Evolutionary conservation across 2,113 vertebrate species (phyloP).

Genomic region (Lates calcarifer): DNA sequence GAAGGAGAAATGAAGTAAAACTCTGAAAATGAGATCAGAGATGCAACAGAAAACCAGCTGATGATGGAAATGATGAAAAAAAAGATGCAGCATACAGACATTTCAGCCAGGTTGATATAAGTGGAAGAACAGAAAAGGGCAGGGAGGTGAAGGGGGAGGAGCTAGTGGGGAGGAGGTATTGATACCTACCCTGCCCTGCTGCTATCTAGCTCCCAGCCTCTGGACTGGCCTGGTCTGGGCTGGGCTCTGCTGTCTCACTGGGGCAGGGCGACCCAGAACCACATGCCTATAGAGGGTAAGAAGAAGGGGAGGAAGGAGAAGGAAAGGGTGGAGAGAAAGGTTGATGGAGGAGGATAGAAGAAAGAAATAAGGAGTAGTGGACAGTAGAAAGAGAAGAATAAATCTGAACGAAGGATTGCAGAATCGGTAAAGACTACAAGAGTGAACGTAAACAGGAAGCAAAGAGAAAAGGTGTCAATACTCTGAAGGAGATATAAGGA

Average conservation of each 20-base stretch:
- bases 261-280: slow-evolving; percentile 96
- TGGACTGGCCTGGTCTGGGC: slow-evolving; percentile 95
- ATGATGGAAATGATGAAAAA: slow-evolving; percentile 19
- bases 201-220: slow-evolving; percentile 99
- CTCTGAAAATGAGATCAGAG: background rate
- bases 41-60: slow-evolving; percentile 3
- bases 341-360: slow-evolving; percentile 12
- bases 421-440: slow-evolving; percentile 35
- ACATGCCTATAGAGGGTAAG: slow-evolving; percentile 88
- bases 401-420: slow-evolving; percentile 37
- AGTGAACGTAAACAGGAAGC: slow-evolving; percentile 41
- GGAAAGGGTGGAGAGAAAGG: slow-evolving; percentile 24
- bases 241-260: slow-evolving; percentile 94
- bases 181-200: slow-evolving; percentile 96
- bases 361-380: slow-evolving; percentile 23
- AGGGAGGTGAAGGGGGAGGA: slow-evolving; percentile 24
- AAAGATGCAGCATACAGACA: slow-evolving; percentile 9
- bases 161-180: slow-evolving; percentile 18
- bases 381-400: slow-evolving; percentile 53
- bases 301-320: slow-evolving; percentile 20
- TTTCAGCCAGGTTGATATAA: background rate
- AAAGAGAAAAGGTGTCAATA: slow-evolving; percentile 44
- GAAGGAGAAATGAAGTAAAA: slow-evolving; percentile 8
- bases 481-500: slow-evolving; percentile 44
- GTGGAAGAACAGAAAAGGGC: slow-evolving; percentile 13